Evolutionary conservation across 2,888 invertebrate species (phyloP).

Genomic region (Ormyrus labotus): DNA sequence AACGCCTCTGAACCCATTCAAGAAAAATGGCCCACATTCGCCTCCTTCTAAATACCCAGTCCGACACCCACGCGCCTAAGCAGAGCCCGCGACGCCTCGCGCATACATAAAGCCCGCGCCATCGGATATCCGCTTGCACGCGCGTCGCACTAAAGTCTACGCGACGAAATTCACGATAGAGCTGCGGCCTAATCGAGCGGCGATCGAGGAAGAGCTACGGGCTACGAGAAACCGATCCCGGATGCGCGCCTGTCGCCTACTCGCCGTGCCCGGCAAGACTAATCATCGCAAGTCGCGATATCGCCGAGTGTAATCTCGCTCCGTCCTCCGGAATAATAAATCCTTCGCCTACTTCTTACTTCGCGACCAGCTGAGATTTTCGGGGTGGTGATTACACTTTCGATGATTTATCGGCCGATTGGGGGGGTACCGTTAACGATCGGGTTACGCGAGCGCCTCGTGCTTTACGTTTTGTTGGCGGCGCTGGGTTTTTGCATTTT

Average conservation of each 20-base stretch:
- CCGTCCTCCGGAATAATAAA: slow-evolving; percentile 19
- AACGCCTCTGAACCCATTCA: too few species aligned
- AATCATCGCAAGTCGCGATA: slow-evolving; percentile 13
- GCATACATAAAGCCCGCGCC: background rate
- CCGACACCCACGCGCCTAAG: background rate
- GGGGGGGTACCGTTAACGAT: background rate
- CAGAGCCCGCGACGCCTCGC: background rate
- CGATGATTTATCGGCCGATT: slow-evolving; percentile 25
- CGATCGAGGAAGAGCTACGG: slow-evolving; percentile 27
- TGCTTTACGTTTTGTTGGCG: too few species aligned
- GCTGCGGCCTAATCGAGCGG: slow-evolving; percentile 2
- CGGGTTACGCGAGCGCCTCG: too few species aligned
- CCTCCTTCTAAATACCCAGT: background rate
- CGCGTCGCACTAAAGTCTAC: background rate
- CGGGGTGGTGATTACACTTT: background rate
- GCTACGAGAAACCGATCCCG: slow-evolving; percentile 41
- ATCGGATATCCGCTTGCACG: slow-evolving; percentile 34
- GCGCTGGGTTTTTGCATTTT: too few species aligned
- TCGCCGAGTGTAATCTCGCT: slow-evolving; percentile 3
- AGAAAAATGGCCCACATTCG: too few species aligned
- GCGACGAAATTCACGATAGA: slow-evolving; percentile 8
- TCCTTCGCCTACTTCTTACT: slow-evolving; percentile 36
- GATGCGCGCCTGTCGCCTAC: slow-evolving; percentile 28
- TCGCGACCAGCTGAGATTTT: background rate
- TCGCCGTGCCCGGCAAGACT: slow-evolving; percentile 41